Percentiles rank a stretch among this genome's conserved stretches.
These are phyloP conservation scores for Istiophorus platypterus DNA, from an alignment of 2,113 vertebrate species.

Conservation along the genomic window DNA sequence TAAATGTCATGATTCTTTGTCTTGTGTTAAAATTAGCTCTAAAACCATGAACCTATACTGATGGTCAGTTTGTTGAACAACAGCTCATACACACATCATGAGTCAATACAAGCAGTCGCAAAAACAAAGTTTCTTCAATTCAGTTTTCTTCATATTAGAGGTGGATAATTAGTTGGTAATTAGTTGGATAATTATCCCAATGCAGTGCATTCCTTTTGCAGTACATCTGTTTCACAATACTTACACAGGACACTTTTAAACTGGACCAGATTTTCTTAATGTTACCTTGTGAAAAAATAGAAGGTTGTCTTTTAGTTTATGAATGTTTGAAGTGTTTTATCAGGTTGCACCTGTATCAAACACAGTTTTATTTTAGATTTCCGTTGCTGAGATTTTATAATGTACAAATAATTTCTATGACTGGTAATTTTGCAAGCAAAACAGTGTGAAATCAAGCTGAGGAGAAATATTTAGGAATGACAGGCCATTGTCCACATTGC, in stretches of 20 bases:
- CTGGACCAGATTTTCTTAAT: neutral
- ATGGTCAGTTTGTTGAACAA: constrained; percentile 12
- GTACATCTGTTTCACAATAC: neutral
- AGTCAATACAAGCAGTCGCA: neutral
- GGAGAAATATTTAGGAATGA: neutral
- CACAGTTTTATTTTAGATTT: no score
- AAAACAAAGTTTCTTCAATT: neutral
- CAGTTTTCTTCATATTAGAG: neutral
- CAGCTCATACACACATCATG: neutral
- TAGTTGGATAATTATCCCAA: neutral
- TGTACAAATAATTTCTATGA: neutral
- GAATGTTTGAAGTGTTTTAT: no score
- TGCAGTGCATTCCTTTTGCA: neutral
- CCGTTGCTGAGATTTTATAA: no score
- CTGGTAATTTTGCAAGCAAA: neutral
- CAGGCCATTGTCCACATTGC: neutral
- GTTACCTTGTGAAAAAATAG: neutral
- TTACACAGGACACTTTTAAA: no score
- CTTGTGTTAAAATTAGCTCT: no score
- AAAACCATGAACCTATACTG: neutral
- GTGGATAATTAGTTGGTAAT: no score
- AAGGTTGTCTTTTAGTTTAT: no score
- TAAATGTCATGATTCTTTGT: no score
- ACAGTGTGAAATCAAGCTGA: neutral
- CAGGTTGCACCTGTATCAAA: no score